Evolutionary conservation across 2,888 invertebrate genomes (phyloP).

Genomic region (Caenorhabditis becei): DNA sequence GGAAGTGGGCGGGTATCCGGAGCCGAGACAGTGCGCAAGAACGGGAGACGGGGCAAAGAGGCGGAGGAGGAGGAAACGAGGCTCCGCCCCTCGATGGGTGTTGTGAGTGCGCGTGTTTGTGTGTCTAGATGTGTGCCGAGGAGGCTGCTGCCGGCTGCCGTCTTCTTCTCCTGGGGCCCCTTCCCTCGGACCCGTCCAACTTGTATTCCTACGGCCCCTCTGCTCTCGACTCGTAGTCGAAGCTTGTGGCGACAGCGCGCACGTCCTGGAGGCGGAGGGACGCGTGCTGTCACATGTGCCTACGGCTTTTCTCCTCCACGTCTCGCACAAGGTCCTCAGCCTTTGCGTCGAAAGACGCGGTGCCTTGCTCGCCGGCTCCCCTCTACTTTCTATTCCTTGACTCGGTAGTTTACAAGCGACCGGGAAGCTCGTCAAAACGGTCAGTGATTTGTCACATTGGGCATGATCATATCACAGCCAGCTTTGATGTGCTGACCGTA

Average conservation of each 20-base stretch:
- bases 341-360: conserved; percentile 17
- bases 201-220: conserved; percentile 12
- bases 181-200: neutral
- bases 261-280: conserved; percentile 10
- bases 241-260: neutral
- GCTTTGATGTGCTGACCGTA: conserved; percentile 87
- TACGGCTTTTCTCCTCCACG: conserved; percentile 19
- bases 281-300: conserved; percentile 27
- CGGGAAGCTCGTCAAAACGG: conserved; percentile 86
- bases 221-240: neutral
- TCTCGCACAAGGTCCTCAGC: conserved; percentile 29
- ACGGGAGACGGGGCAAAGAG: conserved; percentile 18
- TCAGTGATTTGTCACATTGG: conserved; percentile 87
- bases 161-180: conserved; percentile 9
- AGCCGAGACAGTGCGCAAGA: conserved; percentile 26
- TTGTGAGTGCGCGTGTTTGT: conserved; percentile 36
- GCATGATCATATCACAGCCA: conserved; percentile 93
- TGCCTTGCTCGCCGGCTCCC: neutral
- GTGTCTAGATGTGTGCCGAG: conserved; percentile 24
- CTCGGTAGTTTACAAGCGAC: neutral
- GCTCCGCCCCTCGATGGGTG: conserved; percentile 31
- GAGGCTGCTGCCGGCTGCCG: conserved; percentile 13
- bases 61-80: conserved; percentile 15
- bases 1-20: conserved; percentile 46
- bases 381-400: neutral